A percentile compares a stretch with the other conserved stretches of the same genome.
These are phyloP conservation scores for Anoplolepis gracilipes DNA, from an alignment of 1,140 invertebrate genomes.

Conservation along the genomic window DNA sequence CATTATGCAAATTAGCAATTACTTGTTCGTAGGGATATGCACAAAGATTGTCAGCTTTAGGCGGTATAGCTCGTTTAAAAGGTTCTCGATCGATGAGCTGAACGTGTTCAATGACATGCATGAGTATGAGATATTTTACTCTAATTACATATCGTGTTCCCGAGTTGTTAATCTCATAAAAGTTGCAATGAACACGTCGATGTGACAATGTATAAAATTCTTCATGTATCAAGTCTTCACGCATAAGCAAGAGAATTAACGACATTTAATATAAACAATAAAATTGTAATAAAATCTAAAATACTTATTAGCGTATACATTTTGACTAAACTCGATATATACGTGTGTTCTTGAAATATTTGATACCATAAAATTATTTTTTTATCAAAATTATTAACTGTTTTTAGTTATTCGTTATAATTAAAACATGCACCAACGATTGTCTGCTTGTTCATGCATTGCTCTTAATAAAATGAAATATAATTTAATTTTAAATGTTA, in stretches of 20 bases:
- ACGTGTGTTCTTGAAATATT: not conserved
- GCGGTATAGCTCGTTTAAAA: not conserved
- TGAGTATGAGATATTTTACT: not conserved
- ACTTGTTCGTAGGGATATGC: conserved; percentile 56
- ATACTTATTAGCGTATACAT: not conserved
- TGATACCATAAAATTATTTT: not conserved
- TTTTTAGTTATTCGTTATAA: not conserved
- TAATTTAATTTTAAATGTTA: too few species aligned
- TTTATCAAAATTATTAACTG: not conserved
- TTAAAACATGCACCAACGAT: not conserved
- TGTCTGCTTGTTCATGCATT: not conserved
- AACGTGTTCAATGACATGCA: conserved; percentile 44
- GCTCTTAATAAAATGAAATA: too few species aligned
- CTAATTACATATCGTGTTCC: conserved; percentile 20
- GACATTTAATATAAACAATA: not conserved
- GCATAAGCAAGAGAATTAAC: not conserved
- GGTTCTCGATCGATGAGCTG: conserved; percentile 5
- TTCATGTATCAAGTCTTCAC: not conserved
- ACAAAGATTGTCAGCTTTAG: conserved; percentile 59
- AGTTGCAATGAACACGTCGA: not conserved
- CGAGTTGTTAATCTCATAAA: not conserved
- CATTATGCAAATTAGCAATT: conserved; percentile 80
- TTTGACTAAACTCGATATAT: not conserved
- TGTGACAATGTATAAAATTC: not conserved
- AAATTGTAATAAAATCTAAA: not conserved